Base-by-base conservation (phyloP, 2,797 vertebrate species). In the Taenioides sp. region DNA sequence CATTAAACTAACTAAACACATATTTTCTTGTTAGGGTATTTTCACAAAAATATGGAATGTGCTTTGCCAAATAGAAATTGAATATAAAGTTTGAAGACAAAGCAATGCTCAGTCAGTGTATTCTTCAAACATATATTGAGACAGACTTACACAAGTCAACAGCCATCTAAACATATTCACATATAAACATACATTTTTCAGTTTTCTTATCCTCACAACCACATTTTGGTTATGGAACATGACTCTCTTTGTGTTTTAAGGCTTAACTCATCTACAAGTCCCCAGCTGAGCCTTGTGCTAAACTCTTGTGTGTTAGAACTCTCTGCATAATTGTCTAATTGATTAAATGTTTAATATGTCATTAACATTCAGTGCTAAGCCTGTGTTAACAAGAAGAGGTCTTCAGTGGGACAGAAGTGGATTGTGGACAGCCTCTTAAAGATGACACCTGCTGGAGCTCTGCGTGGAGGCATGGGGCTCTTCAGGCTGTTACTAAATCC, bases 401-500 rank as follows among this genome's bases (percentile, higher is more conserved):
- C 75, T 49, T 64, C 54, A 81, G 63, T 62, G 25, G 49, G 59
- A 74, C 60, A 60, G 65, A 74, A 69, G 54, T 58, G 31, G 37
- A 62, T 77, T 72, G 78, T 71, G 62, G 74, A 76, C 76, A 71
- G 63, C 65, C 71, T 37, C 22, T 63, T 54, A 80, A 76, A 82
- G 83, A 84, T 78, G 59, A 82, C 62, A 83, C 66, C 74, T 72
- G 77, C 79, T 74, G 40, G 47, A 79, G 78, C 69, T 73, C 77
- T 81, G 79, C 79, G 69, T 81, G 64, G 47, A 73, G 65, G 77
- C 76, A 80, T 47, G 64, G 73, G 55, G 63, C 72, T 82, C 82
- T 69, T 74, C 74, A 58, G 47, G 70, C 61, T 78, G 59, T 57
- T 16, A 11, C 28, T 28, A 72, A 50, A 18, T 22, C 55, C 52